These are phyloP conservation scores for Cheirogaleus medius DNA, from an alignment of 2,113 vertebrate species.

Conservation along the genomic window DNA sequence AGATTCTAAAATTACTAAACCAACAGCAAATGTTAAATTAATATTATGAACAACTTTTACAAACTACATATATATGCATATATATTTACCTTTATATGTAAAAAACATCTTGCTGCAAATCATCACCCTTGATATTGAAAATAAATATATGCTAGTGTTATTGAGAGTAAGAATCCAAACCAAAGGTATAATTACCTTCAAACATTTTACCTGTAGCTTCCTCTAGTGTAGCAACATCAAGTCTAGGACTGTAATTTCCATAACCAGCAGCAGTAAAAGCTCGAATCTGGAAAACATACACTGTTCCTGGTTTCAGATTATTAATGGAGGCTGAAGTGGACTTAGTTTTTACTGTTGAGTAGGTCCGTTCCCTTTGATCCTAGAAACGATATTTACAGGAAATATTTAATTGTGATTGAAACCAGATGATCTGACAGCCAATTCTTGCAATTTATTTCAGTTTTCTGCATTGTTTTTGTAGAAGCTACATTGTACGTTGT, in stretches of 20 bases:
- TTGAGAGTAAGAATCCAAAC: constrained; percentile 65
- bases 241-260: constrained; percentile 94
- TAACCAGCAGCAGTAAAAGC: constrained; percentile 98
- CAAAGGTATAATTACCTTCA: constrained; percentile 75
- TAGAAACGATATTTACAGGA: constrained; percentile 82
- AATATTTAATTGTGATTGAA: constrained; percentile 73
- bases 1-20: neutral
- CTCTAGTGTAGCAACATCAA: constrained; percentile 97
- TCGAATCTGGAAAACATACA: constrained; percentile 98
- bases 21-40: neutral
- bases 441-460: constrained; percentile 75
- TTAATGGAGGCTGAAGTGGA: constrained; percentile 96
- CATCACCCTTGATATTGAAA: neutral
- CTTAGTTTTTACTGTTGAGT: constrained; percentile 96
- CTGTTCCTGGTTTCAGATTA: constrained; percentile 97
- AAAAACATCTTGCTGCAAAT: constrained; percentile 40
- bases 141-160: neutral
- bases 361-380: constrained; percentile 98
- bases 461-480: constrained; percentile 65
- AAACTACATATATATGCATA: neutral
- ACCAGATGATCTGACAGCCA: constrained; percentile 68
- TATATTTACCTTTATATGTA: neutral
- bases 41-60: neutral
- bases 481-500: constrained; percentile 60
- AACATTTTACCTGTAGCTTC: constrained; percentile 93